Evolutionary conservation across 2,888 invertebrate species (phyloP).

Genomic region (Agrotis puta): DNA sequence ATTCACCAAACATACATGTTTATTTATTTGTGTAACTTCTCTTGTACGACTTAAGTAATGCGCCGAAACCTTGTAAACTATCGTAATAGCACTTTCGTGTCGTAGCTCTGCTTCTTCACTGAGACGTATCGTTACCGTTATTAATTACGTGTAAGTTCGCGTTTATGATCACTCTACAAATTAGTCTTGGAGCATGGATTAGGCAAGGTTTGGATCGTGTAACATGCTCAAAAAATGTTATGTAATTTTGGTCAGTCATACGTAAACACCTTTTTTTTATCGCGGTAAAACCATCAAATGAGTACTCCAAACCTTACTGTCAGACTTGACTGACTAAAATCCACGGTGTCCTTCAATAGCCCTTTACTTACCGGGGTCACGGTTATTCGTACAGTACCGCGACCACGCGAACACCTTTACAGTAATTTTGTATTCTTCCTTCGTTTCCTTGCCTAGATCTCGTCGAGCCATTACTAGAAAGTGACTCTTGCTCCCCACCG

Average conservation of each 20-base stretch:
- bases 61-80: constrained; percentile 55
- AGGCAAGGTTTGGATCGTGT: neutral
- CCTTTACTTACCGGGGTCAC: too few relatives aligned
- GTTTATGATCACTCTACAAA: constrained; percentile 74
- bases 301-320: too few relatives aligned
- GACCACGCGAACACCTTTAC: neutral
- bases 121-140: constrained; percentile 59
- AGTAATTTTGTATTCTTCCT: too few relatives aligned
- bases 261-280: too few relatives aligned
- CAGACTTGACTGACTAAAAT: too few relatives aligned
- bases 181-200: constrained; percentile 20
- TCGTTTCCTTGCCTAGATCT: neutral
- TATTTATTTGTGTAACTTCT: constrained; percentile 53
- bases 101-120: constrained; percentile 49
- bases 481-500: neutral
- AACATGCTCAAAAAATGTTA: neutral
- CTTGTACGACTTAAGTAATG: constrained; percentile 40
- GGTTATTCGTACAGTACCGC: too few relatives aligned
- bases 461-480: neutral
- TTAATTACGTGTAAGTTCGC: constrained; percentile 73
- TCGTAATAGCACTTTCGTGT: constrained; percentile 58
- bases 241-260: neutral
- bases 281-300: too few relatives aligned
- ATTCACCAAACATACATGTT: constrained; percentile 48
- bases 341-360: too few relatives aligned